Evolutionary conservation across 2,797 vertebrate genomes (phyloP).

Genomic region (Erethizon dorsatum): DNA sequence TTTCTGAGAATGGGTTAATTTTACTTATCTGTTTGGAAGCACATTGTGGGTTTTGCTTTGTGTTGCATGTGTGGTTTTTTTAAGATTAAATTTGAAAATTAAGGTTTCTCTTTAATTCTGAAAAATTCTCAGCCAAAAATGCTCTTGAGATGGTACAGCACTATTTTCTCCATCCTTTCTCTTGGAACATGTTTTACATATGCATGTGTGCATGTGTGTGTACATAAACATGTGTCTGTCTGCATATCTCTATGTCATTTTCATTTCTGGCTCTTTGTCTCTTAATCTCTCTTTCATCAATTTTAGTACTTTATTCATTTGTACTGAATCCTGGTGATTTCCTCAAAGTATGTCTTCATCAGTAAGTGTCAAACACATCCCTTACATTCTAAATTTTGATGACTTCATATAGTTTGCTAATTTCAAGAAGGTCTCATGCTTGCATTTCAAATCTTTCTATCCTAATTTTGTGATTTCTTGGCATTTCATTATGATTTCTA

Average conservation of each 20-base stretch:
- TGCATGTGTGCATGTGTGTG: not conserved
- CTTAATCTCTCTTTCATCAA: not conserved
- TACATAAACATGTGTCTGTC: not conserved
- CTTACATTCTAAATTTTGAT: not conserved
- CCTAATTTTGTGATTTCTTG: conserved; percentile 35
- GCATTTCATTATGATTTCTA: not conserved
- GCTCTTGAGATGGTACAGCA: not conserved
- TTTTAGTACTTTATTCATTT: not conserved
- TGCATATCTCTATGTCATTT: not conserved
- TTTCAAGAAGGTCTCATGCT: not conserved
- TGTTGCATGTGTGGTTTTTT: not conserved
- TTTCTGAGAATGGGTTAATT: conserved; percentile 20
- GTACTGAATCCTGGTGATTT: not conserved
- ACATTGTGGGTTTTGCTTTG: not conserved
- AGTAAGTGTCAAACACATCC: not conserved
- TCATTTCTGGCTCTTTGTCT: not conserved
- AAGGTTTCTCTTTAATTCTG: conserved; percentile 48
- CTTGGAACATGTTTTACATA: not conserved
- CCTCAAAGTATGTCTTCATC: not conserved
- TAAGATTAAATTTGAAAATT: not conserved
- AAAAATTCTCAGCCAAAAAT: conserved; percentile 37
- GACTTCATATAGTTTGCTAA: conserved; percentile 21
- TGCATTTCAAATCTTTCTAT: not conserved
- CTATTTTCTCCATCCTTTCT: not conserved
- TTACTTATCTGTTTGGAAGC: not conserved